Percentiles rank a stretch among this genome's conserved stretches.
Evolutionary conservation across 2,113 vertebrate genomes (phyloP).

Genomic region (Phycodurus eques): DNA sequence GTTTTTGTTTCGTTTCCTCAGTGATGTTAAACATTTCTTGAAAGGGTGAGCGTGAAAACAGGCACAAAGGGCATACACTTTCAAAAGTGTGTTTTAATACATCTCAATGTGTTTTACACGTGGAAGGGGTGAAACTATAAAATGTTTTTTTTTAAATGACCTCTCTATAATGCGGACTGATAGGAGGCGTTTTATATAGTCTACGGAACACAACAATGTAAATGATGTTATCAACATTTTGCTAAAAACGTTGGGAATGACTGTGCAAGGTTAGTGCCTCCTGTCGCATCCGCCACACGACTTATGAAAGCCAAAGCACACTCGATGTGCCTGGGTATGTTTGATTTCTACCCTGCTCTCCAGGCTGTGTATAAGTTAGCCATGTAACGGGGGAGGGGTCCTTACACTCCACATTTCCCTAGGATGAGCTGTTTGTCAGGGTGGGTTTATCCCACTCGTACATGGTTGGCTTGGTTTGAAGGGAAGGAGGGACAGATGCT

Average conservation of each 20-base stretch:
- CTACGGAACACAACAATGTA: slow-evolving; percentile 17
- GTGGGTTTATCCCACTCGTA: slow-evolving; percentile 22
- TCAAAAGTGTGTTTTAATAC: too few relatives aligned
- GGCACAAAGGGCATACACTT: neutral
- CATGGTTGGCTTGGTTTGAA: slow-evolving; percentile 19
- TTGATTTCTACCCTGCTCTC: slow-evolving; percentile 40
- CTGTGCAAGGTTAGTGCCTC: slow-evolving; percentile 34
- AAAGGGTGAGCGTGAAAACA: too few relatives aligned
- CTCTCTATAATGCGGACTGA: too few relatives aligned
- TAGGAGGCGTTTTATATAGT: slow-evolving; percentile 12
- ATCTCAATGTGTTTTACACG: too few relatives aligned
- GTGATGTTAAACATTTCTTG: too few relatives aligned
- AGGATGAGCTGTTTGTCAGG: slow-evolving; percentile 54
- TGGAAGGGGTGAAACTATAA: too few relatives aligned
- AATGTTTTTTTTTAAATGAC: too few relatives aligned
- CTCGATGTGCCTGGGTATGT: slow-evolving; percentile 37
- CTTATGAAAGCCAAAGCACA: slow-evolving; percentile 29
- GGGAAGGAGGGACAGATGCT: slow-evolving; percentile 62
- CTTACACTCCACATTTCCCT: slow-evolving; percentile 41
- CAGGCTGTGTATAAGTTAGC: slow-evolving; percentile 40
- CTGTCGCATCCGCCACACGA: slow-evolving; percentile 21
- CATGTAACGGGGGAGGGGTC: slow-evolving; percentile 47
- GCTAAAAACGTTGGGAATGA: slow-evolving; percentile 27
- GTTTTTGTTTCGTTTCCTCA: neutral
- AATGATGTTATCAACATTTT: slow-evolving; percentile 3